Evolutionary conservation across 2,797 vertebrate species (phyloP), one percentile per base, ranked within the genome.

Genomic region (Poeciliopsis paucimaculata): DNA sequence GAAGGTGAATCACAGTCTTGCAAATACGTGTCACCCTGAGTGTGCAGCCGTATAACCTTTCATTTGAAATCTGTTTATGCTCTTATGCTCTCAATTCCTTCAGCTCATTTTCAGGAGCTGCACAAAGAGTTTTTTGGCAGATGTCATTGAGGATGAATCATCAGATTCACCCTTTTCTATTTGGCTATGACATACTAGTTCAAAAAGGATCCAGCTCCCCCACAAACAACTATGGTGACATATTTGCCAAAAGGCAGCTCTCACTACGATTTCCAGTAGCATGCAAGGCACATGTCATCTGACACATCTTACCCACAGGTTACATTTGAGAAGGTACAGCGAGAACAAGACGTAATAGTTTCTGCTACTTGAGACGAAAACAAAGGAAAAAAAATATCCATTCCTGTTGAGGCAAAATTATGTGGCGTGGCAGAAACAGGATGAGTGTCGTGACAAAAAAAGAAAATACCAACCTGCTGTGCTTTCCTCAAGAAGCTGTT

Each of bases 401-500:
- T 84, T 83, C 86, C 81, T 23, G 53, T 34, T 72, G 6, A n/a
- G 60, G 41, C 39, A 82, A 75, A 75, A 84, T 76, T 76, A 1
- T 82, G 55, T 60, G 82, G 66, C 60, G 16, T 43, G 75, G 81
- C 45, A 75, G 16, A 60, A 76, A 72, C 4, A 36, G 51, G 16
- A 15, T 28, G 20, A 41, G 41, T 45, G 1, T 51, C 73, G 76
- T 49, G 47, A 34, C 1, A 39, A 23, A 57, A 9, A 76, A 1
- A 28, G 46, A 10, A 79, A 15, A 1, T 23, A 81, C 94, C 79
- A 81, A 99, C 98, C 97, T 99, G 98, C 91, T 99, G 98, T 57
- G 98, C 97, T 93, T 97, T 98, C 84, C 98, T 96, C 83, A 99
- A 92, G 89, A 99, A 99, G 93, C 98, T 97, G 94, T 99, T 99